Base-by-base conservation (phyloP, 2,797 vertebrate species). In the Hyperoplus immaculatus region DNA sequence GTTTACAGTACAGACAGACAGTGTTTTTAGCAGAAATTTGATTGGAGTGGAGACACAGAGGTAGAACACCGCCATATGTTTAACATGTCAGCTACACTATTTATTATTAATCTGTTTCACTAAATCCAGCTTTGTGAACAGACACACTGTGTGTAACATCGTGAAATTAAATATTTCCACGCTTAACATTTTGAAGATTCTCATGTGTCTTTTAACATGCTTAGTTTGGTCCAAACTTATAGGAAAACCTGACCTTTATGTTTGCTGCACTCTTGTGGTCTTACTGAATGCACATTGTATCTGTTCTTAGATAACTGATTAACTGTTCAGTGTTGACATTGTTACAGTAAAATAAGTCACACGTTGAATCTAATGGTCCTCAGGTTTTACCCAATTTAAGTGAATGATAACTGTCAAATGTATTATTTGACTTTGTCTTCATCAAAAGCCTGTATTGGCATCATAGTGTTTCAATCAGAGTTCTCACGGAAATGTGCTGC, bases 101-200 rank as follows among this genome's bases (percentile, higher is more conserved):
- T 87, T 79, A 83, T 86, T 87, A 29, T 42, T 50, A 72, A 77
- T 72, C 65, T 42, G 8, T 60, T 68, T 69, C 54, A 29, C 72
- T 80, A 70, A 13, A 18, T 49, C 16, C 38, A 50, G 69, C 21
- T 12, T 64, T 54, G 50, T 64, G 8, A 16, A 61, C 47, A 55
- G 64, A 71, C 7, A 38, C 43, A 12, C 43, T 53, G 36, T 51
- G 29, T 60, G 18, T 12, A 21, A 58, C 69, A 21, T 53, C 29
- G 29, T 29, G 29, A 29, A 16, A n/a, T 14, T 3, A 71, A 70
- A 43, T 54, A 57, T 63, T 54, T 81, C 51, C 58, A 58, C 70
- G 73, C 69, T 72, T 51, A 29, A 70, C 5, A 1, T 16, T 60
- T 53, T 29, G 18, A n/a, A 49, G 8, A 50, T 18, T 72, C 21